phyloP scores from a whole-genome alignment of 2,888 invertebrate species.

The Rhimphoctona megacephalus region DNA sequence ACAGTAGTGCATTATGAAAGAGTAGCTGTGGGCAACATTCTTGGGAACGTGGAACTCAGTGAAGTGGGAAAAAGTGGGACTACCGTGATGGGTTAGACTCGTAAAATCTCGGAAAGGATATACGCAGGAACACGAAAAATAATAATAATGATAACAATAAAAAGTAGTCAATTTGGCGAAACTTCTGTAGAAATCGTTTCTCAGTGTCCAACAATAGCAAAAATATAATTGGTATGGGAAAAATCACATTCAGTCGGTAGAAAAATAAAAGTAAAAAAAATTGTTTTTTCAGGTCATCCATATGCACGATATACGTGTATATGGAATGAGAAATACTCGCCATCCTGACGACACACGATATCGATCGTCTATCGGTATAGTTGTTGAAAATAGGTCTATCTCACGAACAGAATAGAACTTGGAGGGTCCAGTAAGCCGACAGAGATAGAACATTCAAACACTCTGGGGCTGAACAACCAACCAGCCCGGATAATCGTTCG shows the following conservation, averaged over 20 bases:
- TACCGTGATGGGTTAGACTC: neutral
- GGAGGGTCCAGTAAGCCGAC: constrained; percentile 3
- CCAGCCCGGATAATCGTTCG: constrained; percentile 65
- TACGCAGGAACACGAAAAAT: neutral
- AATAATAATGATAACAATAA: neutral
- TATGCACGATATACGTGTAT: neutral
- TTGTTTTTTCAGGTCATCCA: neutral
- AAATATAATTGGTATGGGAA: neutral
- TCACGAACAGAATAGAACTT: constrained; percentile 25
- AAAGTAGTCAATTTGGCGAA: neutral
- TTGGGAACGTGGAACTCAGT: neutral
- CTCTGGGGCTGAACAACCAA: constrained; percentile 64
- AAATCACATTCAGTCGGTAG: neutral
- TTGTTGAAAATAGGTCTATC: constrained; percentile 40
- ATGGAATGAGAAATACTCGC: neutral
- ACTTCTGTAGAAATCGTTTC: neutral
- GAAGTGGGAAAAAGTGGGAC: neutral
- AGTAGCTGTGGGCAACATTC: neutral
- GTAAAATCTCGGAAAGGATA: neutral
- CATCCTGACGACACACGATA: constrained; percentile 23
- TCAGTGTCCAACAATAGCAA: neutral
- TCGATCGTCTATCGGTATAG: constrained; percentile 64
- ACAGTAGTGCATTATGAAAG: neutral
- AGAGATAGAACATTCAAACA: constrained; percentile 49
- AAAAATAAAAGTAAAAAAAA: neutral